These are phyloP conservation scores for Chondrosia reniformis DNA, from an alignment of 37 sponge, comb jelly and placozoan species.

Conservation along the genomic window DNA sequence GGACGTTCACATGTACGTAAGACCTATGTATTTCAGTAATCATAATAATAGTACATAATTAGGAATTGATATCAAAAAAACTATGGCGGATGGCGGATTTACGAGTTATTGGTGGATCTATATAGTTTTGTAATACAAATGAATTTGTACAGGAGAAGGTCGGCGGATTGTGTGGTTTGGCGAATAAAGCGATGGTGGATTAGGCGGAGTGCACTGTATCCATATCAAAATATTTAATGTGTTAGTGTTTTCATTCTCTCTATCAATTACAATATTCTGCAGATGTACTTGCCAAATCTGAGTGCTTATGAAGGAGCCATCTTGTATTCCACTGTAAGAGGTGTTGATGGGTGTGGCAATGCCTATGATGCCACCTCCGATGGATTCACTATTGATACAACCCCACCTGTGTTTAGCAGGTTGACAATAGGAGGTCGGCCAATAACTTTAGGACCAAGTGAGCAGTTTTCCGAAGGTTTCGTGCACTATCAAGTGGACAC, in stretches of 20 bases:
- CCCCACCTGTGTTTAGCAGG: slow-evolving; percentile 53
- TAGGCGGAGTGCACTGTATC: no score
- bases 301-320: neutral
- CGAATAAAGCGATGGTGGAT: no score
- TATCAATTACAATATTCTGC: neutral
- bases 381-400: slow-evolving; percentile 69
- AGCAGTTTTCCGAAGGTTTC: neutral
- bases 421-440: slow-evolving; percentile 40
- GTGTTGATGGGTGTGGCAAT: slow-evolving; percentile 53
- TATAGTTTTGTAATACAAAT: no score
- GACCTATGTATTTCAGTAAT: no score
- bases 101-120: no score
- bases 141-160: no score
- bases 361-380: slow-evolving; percentile 63
- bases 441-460: slow-evolving; percentile 1
- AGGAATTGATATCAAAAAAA: no score
- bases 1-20: slow-evolving; percentile 53
- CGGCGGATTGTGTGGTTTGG: no score
- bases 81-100: no score
- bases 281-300: slow-evolving; percentile 41
- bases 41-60: no score
- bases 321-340: slow-evolving; percentile 59
- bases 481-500: slow-evolving; percentile 31
- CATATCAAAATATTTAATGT: no score
- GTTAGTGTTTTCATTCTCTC: neutral